Percentiles rank a stretch among this genome's conserved stretches.
Evolutionary conservation across 2,113 vertebrate genomes (phyloP).

Genomic region (Pagrus major): DNA sequence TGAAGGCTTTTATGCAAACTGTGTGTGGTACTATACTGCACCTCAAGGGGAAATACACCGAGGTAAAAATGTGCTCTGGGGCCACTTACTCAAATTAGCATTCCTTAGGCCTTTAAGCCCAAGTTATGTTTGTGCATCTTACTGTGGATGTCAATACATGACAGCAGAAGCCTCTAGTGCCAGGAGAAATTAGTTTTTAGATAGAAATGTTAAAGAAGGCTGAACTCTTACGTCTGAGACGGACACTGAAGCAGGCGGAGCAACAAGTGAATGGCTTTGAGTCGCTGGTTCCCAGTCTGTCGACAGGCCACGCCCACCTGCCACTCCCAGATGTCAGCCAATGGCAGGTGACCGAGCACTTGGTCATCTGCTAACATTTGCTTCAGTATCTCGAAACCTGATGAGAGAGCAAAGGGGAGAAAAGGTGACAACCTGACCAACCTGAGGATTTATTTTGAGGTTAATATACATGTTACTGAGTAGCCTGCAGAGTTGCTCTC

Average conservation of each 20-base stretch:
- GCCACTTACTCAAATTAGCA: neutral
- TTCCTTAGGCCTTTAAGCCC: neutral
- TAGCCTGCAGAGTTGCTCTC: slow-evolving; percentile 18
- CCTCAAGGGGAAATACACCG: neutral
- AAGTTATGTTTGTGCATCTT: neutral
- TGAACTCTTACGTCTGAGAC: slow-evolving; percentile 83
- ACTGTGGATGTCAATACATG: neutral
- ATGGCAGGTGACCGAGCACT: slow-evolving; percentile 88
- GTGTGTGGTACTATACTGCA: slow-evolving; percentile 35
- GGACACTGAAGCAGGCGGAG: slow-evolving; percentile 90
- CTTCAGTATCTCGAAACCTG: slow-evolving; percentile 97
- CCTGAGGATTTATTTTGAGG: neutral
- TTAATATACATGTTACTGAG: neutral
- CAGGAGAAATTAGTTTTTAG: too few relatives aligned
- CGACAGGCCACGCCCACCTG: slow-evolving; percentile 96
- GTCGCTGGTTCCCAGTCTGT: slow-evolving; percentile 92
- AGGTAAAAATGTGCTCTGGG: neutral
- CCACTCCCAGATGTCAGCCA: slow-evolving; percentile 96
- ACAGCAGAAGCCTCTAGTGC: neutral
- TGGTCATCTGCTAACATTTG: slow-evolving; percentile 95
- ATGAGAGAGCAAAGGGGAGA: neutral
- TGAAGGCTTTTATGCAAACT: slow-evolving; percentile 76
- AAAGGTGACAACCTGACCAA: neutral
- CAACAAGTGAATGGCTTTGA: slow-evolving; percentile 95
- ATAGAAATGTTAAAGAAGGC: rapidly evolving